phyloP scores from a whole-genome alignment of 2,797 vertebrate genomes.

The Rhadinocentrus ornatus region DNA sequence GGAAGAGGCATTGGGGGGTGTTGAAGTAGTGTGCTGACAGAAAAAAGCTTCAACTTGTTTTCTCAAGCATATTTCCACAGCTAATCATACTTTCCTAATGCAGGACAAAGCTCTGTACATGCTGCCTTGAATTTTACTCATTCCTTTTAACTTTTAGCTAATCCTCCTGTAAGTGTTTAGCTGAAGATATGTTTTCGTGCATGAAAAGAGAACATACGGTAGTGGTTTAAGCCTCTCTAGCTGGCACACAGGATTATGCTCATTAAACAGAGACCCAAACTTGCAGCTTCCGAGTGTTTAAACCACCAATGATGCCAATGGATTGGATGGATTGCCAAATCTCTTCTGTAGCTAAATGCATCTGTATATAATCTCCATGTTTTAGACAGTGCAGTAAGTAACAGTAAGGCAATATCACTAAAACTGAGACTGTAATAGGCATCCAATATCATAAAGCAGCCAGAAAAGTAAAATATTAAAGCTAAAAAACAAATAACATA shows the following conservation, averaged over 20 bases:
- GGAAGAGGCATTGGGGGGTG: not conserved
- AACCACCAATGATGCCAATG: conserved; percentile 47
- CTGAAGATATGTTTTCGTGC: conserved; percentile 45
- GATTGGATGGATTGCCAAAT: conserved; percentile 24
- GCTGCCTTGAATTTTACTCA: conserved; percentile 29
- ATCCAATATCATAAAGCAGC: not conserved
- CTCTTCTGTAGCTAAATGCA: conserved; percentile 24
- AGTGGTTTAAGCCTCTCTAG: conserved; percentile 54
- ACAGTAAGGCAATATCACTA: not conserved
- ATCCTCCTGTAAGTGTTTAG: conserved; percentile 40
- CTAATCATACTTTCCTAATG: conserved; percentile 9
- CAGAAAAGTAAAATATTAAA: not conserved
- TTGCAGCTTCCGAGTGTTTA: conserved; percentile 38
- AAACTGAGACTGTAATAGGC: conserved; percentile 12
- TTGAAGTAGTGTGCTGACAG: conserved; percentile 8
- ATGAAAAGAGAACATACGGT: conserved; percentile 36
- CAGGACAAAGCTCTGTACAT: conserved; percentile 14
- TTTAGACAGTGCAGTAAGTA: conserved; percentile 5
- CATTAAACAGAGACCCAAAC: conserved; percentile 37
- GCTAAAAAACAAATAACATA: conserved; percentile 5
- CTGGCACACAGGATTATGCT: conserved; percentile 55
- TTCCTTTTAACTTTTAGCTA: conserved; percentile 37
- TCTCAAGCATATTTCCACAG: conserved; percentile 9
- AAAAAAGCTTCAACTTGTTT: conserved; percentile 6
- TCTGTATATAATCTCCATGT: not conserved